Evolutionary conservation across 1,140 invertebrate genomes (phyloP).

Genomic region (Brachionus paranguensis): DNA sequence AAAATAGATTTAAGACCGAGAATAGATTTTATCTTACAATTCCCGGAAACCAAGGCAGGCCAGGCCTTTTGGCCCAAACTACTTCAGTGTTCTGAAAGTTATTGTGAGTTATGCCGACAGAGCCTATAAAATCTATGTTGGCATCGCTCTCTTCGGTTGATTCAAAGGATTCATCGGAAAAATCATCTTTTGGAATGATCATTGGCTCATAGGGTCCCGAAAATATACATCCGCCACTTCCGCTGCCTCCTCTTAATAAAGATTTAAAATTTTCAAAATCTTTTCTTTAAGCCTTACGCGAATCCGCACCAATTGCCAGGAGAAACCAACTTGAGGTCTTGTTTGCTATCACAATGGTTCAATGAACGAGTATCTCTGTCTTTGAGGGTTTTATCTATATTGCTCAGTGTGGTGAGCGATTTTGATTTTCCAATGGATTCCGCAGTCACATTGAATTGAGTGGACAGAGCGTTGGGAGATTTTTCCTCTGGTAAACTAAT

Average conservation of each 20-base stretch:
- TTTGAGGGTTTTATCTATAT: background rate
- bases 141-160: constrained; percentile 35
- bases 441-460: background rate
- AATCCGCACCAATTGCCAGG: constrained; percentile 33
- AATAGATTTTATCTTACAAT: background rate
- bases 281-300: background rate
- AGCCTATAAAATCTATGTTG: background rate
- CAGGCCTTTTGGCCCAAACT: constrained; percentile 33
- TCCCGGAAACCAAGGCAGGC: constrained; percentile 23
- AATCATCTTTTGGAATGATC: constrained; percentile 37
- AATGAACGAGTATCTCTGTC: background rate
- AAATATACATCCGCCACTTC: constrained; percentile 32
- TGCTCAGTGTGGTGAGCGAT: background rate
- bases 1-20: background rate
- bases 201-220: constrained; percentile 33
- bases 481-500: background rate
- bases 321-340: background rate
- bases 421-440: background rate
- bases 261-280: background rate
- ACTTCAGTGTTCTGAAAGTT: constrained; percentile 37
- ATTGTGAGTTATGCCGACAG: constrained; percentile 33
- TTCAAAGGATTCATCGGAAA: constrained; percentile 39
- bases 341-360: background rate
- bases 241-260: background rate
- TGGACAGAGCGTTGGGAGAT: background rate